Conservation (phyloP, 2,797 vertebrate species). For the Danio choprae region DNA sequence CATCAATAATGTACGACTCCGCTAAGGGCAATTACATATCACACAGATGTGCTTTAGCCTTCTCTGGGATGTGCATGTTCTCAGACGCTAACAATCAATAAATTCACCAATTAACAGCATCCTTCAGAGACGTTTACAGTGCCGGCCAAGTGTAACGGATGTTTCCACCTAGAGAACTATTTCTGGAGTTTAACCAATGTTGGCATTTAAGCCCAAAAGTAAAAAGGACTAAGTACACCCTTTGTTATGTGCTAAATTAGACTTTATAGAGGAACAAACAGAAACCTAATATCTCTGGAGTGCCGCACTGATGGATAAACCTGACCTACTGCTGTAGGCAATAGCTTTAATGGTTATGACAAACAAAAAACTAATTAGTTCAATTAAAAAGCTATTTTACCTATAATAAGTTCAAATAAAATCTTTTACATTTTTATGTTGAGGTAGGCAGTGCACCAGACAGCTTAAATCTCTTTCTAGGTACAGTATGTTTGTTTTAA, state of each 20-base stretch:
- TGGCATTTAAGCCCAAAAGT: conserved; percentile 39
- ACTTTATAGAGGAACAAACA: conserved; percentile 9
- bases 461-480: neutral
- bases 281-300: conserved; percentile 9
- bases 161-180: conserved; percentile 21
- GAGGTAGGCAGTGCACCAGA: neutral
- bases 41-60: neutral
- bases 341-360: conserved; percentile 2
- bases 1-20: conserved; percentile 35
- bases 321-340: conserved; percentile 14
- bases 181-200: conserved; percentile 18
- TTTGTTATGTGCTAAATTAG: neutral
- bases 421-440: neutral
- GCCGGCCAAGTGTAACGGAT: conserved; percentile 22
- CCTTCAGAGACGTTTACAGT: conserved; percentile 24
- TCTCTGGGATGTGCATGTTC: conserved; percentile 33
- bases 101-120: conserved; percentile 29
- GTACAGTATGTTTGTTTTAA: conserved; percentile 5
- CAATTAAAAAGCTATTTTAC: conserved; percentile 20
- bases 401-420: neutral
- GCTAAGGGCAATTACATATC: conserved; percentile 42
- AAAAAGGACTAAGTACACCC: conserved; percentile 31
- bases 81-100: conserved; percentile 36
- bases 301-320: conserved; percentile 1
- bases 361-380: conserved; percentile 4